A percentile compares a stretch with the other conserved stretches of the same genome.
Conservation (phyloP, 1,140 invertebrate species). For the Leptinotarsa lineolata region DNA sequence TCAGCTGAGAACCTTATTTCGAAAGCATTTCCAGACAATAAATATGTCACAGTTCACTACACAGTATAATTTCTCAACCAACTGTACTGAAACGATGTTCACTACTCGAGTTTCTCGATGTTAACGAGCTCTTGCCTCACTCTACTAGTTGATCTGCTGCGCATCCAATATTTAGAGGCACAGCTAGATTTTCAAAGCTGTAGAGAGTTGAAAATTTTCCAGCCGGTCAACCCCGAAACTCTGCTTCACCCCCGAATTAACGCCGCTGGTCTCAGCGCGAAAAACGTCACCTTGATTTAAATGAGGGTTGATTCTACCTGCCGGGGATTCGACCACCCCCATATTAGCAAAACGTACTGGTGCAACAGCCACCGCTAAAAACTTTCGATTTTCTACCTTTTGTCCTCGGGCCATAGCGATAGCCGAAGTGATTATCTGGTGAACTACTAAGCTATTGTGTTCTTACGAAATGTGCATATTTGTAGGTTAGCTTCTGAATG, state of each 20-base stretch:
- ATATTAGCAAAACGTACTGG: constrained; percentile 27
- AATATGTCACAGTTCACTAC: no score
- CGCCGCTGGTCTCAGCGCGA: constrained; percentile 16
- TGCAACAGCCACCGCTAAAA: background rate
- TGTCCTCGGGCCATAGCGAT: constrained; percentile 15
- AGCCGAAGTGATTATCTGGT: constrained; percentile 13
- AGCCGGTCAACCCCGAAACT: no score
- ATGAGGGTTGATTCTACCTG: constrained; percentile 29
- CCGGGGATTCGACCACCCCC: constrained; percentile 22
- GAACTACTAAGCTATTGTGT: background rate
- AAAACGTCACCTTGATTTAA: constrained; percentile 28
- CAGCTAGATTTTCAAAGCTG: no score
- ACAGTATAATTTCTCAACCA: no score
- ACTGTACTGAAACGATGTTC: no score
- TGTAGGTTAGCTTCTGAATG: background rate
- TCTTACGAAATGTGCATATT: background rate
- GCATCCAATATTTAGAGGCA: no score
- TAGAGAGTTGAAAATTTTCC: no score
- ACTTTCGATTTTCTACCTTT: constrained; percentile 33
- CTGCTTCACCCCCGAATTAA: background rate
- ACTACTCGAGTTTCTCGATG: no score
- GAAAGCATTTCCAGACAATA: no score
- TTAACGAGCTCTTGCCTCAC: no score
- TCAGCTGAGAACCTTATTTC: no score
- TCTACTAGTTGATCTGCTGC: no score